A percentile compares a stretch with the other conserved stretches of the same genome.
phyloP scores from a whole-genome alignment of 2,113 vertebrate species.

The Perognathus longimembris region DNA sequence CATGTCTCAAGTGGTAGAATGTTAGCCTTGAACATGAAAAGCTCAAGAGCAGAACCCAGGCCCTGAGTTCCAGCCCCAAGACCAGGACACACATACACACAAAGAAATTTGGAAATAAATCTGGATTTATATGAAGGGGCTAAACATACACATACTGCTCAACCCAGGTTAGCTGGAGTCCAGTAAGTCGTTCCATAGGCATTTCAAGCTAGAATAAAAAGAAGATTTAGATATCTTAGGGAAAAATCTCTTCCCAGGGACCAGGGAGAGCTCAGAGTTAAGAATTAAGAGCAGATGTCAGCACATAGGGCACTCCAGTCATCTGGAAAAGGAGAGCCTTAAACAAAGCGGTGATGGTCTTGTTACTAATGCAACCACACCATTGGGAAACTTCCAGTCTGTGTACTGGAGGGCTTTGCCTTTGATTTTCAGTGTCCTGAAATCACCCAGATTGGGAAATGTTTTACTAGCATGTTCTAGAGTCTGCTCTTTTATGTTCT shows the following conservation, averaged over 20 bases:
- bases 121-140: neutral
- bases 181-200: neutral
- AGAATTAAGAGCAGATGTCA: neutral
- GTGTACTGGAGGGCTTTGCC: neutral
- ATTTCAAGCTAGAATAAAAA: neutral
- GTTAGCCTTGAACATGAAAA: no score
- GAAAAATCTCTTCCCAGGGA: neutral
- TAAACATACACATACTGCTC: neutral
- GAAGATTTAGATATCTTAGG: neutral
- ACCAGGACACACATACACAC: no score
- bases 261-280: neutral
- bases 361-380: accelerated
- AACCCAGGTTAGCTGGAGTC: neutral
- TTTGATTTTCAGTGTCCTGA: neutral
- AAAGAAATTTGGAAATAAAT: no score
- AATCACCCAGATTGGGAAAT: neutral
- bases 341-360: accelerated
- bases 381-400: neutral
- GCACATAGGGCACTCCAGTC: neutral
- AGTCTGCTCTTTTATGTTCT: neutral
- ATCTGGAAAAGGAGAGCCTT: neutral
- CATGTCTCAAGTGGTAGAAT: no score
- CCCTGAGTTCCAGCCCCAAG: no score
- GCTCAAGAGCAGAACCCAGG: no score
- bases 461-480: neutral